Percentiles rank a stretch among this genome's conserved stretches.
Evolutionary conservation across 2,888 invertebrate species (phyloP).

Genomic region (Cheilosia vulpina): DNA sequence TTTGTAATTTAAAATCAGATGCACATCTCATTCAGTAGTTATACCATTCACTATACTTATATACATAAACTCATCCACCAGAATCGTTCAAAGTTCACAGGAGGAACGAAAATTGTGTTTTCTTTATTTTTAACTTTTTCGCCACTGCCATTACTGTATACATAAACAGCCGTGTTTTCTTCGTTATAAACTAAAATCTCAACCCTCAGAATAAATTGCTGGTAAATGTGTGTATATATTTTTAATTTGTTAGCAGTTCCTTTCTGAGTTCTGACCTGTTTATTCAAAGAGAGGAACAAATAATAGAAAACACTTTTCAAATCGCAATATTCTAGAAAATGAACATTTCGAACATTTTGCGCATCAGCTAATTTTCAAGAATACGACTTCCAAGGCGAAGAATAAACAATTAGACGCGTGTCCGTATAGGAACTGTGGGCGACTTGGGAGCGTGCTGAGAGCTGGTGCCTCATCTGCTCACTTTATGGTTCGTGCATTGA

Average conservation of each 20-base stretch:
- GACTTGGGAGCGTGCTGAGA: constrained; percentile 56
- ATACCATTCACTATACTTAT: background rate
- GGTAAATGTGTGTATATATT: constrained; percentile 53
- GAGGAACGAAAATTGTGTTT: constrained; percentile 2
- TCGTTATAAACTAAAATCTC: constrained; percentile 56
- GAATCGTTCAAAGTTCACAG: background rate
- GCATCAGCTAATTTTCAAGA: constrained; percentile 54
- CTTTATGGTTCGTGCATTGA: constrained; percentile 65
- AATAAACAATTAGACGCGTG: constrained; percentile 58
- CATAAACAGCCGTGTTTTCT: constrained; percentile 49
- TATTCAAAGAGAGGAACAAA: constrained; percentile 14
- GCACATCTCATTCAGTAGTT: no score
- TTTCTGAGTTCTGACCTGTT: constrained; percentile 50
- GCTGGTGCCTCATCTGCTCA: constrained; percentile 59
- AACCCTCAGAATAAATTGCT: constrained; percentile 39
- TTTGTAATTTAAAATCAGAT: no score
- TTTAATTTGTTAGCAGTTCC: constrained; percentile 50
- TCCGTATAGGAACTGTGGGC: constrained; percentile 43
- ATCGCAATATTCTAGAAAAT: constrained; percentile 43
- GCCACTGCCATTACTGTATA: constrained; percentile 14
- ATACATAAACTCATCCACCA: background rate
- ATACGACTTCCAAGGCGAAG: constrained; percentile 34
- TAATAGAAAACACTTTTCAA: constrained; percentile 4
- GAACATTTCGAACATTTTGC: constrained; percentile 59
- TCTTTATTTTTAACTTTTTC: constrained; percentile 33